Conservation (phyloP, 2,888 invertebrate species). For the Aquatica leii region DNA sequence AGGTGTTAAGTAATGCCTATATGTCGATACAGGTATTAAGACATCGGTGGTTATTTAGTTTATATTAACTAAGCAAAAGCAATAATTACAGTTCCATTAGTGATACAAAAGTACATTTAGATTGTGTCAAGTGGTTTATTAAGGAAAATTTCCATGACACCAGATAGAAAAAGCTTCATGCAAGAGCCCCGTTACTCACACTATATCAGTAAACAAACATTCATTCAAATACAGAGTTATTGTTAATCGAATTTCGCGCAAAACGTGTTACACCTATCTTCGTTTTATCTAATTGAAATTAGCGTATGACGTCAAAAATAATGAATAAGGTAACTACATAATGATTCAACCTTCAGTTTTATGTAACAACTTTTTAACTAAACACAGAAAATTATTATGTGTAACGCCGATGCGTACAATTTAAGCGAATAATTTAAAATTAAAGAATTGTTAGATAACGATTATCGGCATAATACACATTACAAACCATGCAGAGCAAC, state of each 20-base stretch:
- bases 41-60: background rate
- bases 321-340: background rate
- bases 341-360: too few relatives aligned
- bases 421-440: too few relatives aligned
- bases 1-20: background rate
- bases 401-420: too few relatives aligned
- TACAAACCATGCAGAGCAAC: conserved; percentile 31
- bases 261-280: too few relatives aligned
- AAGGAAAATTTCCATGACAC: conserved; percentile 3
- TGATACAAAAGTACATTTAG: background rate
- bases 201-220: conserved; percentile 6
- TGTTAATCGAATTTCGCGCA: background rate
- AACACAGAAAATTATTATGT: background rate
- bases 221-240: background rate
- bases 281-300: too few relatives aligned
- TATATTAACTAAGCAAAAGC: conserved; percentile 9
- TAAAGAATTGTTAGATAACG: too few relatives aligned
- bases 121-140: background rate
- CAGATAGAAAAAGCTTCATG: conserved; percentile 30
- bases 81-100: conserved; percentile 7
- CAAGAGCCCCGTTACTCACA: conserved; percentile 34
- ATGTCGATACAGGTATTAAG: background rate
- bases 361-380: background rate
- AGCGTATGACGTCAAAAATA: background rate
- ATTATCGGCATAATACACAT: background rate